phyloP scores from a whole-genome alignment of 30 jellyfish, hydroid and myxozoan genomes.

The Chrysaora quinquecirrha region DNA sequence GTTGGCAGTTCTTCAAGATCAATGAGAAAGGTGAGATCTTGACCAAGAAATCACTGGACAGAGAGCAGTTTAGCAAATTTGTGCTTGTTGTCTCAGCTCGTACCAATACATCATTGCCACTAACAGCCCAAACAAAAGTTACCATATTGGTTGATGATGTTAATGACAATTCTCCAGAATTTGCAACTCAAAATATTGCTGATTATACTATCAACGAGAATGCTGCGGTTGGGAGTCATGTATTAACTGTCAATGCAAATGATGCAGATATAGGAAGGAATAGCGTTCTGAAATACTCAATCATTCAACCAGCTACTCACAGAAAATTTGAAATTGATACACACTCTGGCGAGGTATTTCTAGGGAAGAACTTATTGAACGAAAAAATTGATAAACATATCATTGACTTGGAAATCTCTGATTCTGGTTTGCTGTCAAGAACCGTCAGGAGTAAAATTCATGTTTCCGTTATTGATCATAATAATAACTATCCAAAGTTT shows the following conservation, averaged over 20 bases:
- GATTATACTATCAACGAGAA: slow-evolving; percentile 38
- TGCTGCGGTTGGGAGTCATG: slow-evolving; percentile 17
- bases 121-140: slow-evolving; percentile 29
- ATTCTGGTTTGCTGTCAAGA: slow-evolving; percentile 48
- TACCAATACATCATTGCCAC: slow-evolving; percentile 38
- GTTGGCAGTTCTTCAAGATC: slow-evolving; percentile 26
- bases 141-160: slow-evolving; percentile 52
- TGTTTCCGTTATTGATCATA: slow-evolving; percentile 38
- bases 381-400: neutral
- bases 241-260: slow-evolving; percentile 30
- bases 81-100: slow-evolving; percentile 31
- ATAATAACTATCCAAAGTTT: slow-evolving; percentile 50
- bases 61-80: slow-evolving; percentile 33
- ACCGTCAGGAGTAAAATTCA: neutral
- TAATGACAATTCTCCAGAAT: slow-evolving; percentile 69
- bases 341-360: slow-evolving; percentile 65
- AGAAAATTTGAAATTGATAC: slow-evolving; percentile 49
- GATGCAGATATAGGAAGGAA: slow-evolving; percentile 74
- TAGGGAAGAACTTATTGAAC: slow-evolving; percentile 45
- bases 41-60: slow-evolving; percentile 49
- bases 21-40: slow-evolving; percentile 44
- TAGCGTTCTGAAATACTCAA: slow-evolving; percentile 40
- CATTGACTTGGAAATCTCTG: slow-evolving; percentile 36
- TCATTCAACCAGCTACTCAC: neutral
- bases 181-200: neutral